A percentile compares a stretch with the other conserved stretches of the same genome.
Conservation (phyloP, 2,888 invertebrate species). For the Cyaniris semiargus region DNA sequence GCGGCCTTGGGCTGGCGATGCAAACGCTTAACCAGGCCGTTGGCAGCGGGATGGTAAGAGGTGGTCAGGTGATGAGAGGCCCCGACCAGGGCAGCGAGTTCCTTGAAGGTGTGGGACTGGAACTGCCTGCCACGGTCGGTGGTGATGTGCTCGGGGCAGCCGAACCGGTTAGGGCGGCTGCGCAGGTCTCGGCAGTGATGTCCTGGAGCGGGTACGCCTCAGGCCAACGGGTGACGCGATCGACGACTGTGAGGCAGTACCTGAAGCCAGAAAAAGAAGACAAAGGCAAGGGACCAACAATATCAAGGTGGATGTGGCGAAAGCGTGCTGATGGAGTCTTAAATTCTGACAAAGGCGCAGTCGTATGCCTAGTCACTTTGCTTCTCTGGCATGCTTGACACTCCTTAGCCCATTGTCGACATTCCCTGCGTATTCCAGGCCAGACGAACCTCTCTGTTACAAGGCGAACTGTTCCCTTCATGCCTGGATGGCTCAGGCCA, state of each 20-base stretch:
- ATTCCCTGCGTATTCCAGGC: constrained; percentile 50
- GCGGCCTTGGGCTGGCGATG: constrained; percentile 34
- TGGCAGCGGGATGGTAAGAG: constrained; percentile 39
- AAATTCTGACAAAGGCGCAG: neutral
- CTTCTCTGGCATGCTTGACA: constrained; percentile 48
- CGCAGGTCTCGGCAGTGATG: constrained; percentile 56
- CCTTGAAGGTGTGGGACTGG: constrained; percentile 41
- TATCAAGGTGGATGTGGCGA: constrained; percentile 51
- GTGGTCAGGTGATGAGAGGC: constrained; percentile 36
- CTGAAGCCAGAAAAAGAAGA: constrained; percentile 43
- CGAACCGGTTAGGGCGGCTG: constrained; percentile 49
- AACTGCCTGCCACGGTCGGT: constrained; percentile 57
- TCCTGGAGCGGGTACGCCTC: constrained; percentile 51
- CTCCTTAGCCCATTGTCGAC: constrained; percentile 44
- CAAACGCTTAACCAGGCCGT: constrained; percentile 34
- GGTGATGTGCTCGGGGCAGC: constrained; percentile 47
- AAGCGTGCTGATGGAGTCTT: constrained; percentile 45
- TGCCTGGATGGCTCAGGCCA: constrained; percentile 43
- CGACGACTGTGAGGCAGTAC: constrained; percentile 52
- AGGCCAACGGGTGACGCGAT: constrained; percentile 52
- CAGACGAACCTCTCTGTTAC: constrained; percentile 51
- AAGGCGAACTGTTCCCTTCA: constrained; percentile 39
- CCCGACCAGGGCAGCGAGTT: constrained; percentile 39
- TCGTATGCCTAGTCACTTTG: neutral
- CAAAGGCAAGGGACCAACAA: constrained; percentile 42